Conservation (phyloP, 2,888 invertebrate genomes). For the Serripes groenlandicus region DNA sequence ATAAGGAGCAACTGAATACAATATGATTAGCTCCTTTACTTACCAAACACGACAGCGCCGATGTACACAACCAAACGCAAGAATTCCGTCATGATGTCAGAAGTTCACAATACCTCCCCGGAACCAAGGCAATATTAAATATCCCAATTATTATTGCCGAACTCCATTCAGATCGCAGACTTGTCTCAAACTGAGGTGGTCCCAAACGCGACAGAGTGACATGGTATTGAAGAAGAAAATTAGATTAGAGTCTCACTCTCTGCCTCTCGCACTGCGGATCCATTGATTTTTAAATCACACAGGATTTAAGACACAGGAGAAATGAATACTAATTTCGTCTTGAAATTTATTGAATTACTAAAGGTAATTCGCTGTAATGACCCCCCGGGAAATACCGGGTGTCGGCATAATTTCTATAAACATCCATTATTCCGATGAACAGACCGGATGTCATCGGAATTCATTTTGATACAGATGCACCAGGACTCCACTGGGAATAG, state of each 20-base stretch:
- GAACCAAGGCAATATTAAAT: conserved; percentile 2
- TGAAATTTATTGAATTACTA: conserved; percentile 14
- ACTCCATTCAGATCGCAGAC: neutral
- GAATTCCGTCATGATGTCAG: no score
- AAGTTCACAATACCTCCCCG: no score
- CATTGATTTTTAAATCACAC: no score
- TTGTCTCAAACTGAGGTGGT: neutral
- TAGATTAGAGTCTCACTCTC: neutral
- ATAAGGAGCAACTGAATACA: no score
- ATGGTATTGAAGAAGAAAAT: neutral
- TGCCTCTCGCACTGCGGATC: no score
- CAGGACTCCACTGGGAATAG: neutral
- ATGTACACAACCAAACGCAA: no score
- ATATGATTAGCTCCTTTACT: no score
- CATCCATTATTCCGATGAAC: neutral
- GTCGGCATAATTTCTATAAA: conserved; percentile 3
- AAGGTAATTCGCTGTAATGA: neutral
- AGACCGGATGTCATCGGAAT: neutral
- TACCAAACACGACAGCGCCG: no score
- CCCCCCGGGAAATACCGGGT: conserved; percentile 8
- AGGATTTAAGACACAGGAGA: neutral
- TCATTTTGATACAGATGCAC: neutral
- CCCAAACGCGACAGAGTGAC: neutral
- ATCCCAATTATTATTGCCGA: neutral
- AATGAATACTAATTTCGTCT: conserved; percentile 16